A percentile compares a stretch with the other conserved stretches of the same genome.
Evolutionary conservation across 2,888 invertebrate genomes (phyloP).

Genomic region (Oscheius myriophilus): DNA sequence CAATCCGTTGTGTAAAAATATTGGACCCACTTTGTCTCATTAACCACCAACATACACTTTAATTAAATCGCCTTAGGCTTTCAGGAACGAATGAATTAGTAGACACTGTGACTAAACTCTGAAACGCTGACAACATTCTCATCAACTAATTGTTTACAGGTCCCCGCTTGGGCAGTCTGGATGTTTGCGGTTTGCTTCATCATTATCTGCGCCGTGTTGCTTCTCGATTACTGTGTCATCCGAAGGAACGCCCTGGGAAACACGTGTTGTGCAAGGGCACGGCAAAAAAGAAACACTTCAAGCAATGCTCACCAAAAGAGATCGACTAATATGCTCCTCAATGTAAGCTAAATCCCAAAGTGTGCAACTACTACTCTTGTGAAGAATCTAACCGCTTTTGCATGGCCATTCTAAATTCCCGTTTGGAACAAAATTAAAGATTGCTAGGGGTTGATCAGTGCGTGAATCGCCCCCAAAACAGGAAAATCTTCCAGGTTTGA

Average conservation of each 20-base stretch:
- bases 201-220: constrained; percentile 59
- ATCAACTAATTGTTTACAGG: constrained; percentile 30
- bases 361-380: no score
- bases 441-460: no score
- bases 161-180: constrained; percentile 67
- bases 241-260: constrained; percentile 64
- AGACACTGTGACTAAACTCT: background rate
- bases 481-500: constrained; percentile 24
- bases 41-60: no score
- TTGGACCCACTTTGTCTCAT: no score
- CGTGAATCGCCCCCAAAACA: background rate
- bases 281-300: constrained; percentile 41
- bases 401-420: no score
- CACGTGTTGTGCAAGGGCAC: constrained; percentile 48
- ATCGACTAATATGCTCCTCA: constrained; percentile 66
- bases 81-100: background rate
- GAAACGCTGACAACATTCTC: background rate
- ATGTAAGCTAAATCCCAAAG: constrained; percentile 39
- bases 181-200: constrained; percentile 57
- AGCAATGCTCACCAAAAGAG: constrained; percentile 60
- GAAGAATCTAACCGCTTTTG: no score
- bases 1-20: no score
- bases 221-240: constrained; percentile 67
- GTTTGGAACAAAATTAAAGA: no score
- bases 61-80: no score